phyloP scores from a whole-genome alignment of 2,113 vertebrate genomes.

The Gasterosteus aculeatus region DNA sequence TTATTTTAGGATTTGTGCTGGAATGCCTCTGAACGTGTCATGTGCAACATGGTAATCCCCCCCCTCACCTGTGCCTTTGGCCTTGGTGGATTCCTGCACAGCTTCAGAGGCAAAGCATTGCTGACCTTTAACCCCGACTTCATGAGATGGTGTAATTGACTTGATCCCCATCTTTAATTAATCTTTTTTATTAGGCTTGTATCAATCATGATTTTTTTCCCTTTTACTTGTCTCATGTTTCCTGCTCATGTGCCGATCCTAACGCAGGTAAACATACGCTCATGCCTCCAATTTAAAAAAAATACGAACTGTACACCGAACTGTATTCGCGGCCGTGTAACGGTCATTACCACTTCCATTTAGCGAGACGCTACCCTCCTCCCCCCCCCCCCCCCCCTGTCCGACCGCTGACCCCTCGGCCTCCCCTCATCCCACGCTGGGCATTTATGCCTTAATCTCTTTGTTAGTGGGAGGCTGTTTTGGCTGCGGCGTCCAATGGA shows the following conservation, averaged over 20 bases:
- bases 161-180: not conserved
- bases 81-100: constrained; percentile 59
- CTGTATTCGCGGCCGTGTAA: constrained; percentile 33
- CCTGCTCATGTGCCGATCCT: not conserved
- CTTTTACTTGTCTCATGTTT: not conserved
- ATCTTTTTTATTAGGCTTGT: not conserved
- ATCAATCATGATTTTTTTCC: not conserved
- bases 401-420: constrained; percentile 52
- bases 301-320: not conserved
- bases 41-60: constrained; percentile 58
- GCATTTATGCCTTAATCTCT: constrained; percentile 58
- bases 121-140: constrained; percentile 29
- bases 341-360: constrained; percentile 61
- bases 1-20: constrained; percentile 19
- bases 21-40: constrained; percentile 74
- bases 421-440: constrained; percentile 42
- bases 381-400: constrained; percentile 48
- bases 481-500: constrained; percentile 20
- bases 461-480: constrained; percentile 58
- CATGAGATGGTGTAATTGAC: constrained; percentile 12
- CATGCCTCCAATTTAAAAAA: not conserved
- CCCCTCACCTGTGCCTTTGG: constrained; percentile 58
- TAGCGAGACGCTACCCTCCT: constrained; percentile 19
- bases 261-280: not conserved
- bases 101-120: constrained; percentile 24